Conservation (phyloP, 2,888 invertebrate species). For the Hypomecis atomaria region DNA sequence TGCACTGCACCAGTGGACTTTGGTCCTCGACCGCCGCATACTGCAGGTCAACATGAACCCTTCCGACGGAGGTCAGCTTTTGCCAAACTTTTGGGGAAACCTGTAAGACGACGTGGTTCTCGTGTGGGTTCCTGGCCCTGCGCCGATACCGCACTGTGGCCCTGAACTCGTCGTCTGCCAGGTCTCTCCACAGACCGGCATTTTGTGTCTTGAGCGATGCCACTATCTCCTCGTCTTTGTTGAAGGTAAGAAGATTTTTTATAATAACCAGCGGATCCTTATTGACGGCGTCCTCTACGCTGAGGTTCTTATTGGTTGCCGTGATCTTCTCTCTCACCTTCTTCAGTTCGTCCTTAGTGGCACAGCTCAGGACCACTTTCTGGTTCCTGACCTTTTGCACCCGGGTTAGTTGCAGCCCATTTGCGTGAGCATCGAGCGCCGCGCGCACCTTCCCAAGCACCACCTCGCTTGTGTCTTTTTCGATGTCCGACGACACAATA, state of each 20-base stretch:
- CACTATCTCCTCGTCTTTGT: no score
- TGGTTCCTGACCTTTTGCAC: slow-evolving; percentile 18
- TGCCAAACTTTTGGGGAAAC: no score
- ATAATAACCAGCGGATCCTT: no score
- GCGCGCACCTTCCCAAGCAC: no score
- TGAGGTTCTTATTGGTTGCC: not conserved
- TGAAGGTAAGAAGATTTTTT: no score
- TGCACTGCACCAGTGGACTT: not conserved
- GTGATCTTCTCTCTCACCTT: slow-evolving; percentile 2
- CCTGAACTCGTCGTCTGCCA: not conserved
- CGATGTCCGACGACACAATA: slow-evolving; percentile 12
- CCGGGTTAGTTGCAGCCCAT: slow-evolving; percentile 1
- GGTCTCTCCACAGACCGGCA: not conserved
- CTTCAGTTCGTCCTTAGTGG: slow-evolving; percentile 1
- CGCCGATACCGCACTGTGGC: not conserved
- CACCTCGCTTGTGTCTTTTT: slow-evolving; percentile 2
- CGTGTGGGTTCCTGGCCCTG: no score
- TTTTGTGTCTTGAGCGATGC: slow-evolving; percentile 1
- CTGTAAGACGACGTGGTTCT: no score
- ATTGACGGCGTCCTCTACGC: no score
- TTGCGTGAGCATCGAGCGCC: slow-evolving; percentile 1
- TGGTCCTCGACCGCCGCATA: not conserved
- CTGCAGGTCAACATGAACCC: not conserved
- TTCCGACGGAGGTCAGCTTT: not conserved
- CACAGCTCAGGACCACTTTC: slow-evolving; percentile 24